A percentile compares a stretch with the other conserved stretches of the same genome.
These are phyloP conservation scores for Muntiacus reevesi DNA, from an alignment of 2,113 vertebrate genomes.

Conservation along the genomic window DNA sequence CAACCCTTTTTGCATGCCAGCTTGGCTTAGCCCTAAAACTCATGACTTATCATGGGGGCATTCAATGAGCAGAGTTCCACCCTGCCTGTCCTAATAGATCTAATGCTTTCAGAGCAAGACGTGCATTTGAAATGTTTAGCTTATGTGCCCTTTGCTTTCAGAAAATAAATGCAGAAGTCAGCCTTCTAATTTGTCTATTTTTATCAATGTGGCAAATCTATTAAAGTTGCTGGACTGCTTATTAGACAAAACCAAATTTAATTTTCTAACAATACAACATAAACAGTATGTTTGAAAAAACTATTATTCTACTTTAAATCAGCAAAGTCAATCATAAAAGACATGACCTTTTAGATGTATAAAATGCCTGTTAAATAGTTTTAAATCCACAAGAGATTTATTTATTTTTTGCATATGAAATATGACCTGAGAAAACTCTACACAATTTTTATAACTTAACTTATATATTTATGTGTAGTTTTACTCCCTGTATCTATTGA, in stretches of 20 bases:
- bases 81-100: slow-evolving; percentile 73
- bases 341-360: slow-evolving; percentile 13
- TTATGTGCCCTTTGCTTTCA: slow-evolving; percentile 65
- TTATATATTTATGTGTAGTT: background rate
- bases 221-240: slow-evolving; percentile 32
- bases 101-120: slow-evolving; percentile 71
- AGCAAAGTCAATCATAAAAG: slow-evolving; percentile 43
- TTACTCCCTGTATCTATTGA: background rate
- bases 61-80: slow-evolving; percentile 82
- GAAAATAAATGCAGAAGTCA: slow-evolving; percentile 68
- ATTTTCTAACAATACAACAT: slow-evolving; percentile 51
- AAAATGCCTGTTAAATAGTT: background rate
- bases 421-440: background rate
- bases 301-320: background rate
- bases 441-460: background rate
- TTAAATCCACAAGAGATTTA: background rate
- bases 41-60: slow-evolving; percentile 90
- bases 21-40: slow-evolving; percentile 90
- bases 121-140: slow-evolving; percentile 75
- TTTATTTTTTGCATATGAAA: background rate
- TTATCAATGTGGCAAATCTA: slow-evolving; percentile 48
- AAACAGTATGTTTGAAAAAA: background rate
- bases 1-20: slow-evolving; percentile 88
- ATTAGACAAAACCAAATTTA: slow-evolving; percentile 56
- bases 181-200: slow-evolving; percentile 47